A percentile compares a stretch with the other conserved stretches of the same genome.
Evolutionary conservation across 1,140 invertebrate species (phyloP).

Genomic region (Cataglyphis hispanica): DNA sequence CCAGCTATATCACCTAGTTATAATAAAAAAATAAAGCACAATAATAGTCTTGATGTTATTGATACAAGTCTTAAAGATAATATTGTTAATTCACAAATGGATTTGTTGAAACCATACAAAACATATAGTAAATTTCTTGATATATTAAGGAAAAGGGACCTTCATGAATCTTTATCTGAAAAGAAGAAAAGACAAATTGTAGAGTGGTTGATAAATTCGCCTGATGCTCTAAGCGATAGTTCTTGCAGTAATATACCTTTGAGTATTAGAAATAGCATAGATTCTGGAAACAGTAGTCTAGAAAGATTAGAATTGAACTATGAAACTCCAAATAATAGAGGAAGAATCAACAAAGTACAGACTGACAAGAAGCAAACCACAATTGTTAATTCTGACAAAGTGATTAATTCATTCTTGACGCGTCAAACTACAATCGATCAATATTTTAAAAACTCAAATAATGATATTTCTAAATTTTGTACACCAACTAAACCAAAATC

Average conservation of each 20-base stretch:
- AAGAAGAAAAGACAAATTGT: constrained; percentile 76
- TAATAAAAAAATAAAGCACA: not conserved
- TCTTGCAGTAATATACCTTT: constrained; percentile 75
- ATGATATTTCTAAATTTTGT: constrained; percentile 11
- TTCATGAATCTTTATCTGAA: constrained; percentile 55
- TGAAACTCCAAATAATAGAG: constrained; percentile 85
- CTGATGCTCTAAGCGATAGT: constrained; percentile 75
- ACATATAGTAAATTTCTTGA: not conserved
- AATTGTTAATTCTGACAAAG: constrained; percentile 21
- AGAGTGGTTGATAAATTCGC: constrained; percentile 80
- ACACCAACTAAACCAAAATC: constrained; percentile 15
- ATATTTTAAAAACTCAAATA: constrained; percentile 25
- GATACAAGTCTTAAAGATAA: constrained; percentile 46
- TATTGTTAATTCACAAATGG: constrained; percentile 24
- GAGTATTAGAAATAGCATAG: constrained; percentile 74
- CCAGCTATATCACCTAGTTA: constrained; percentile 61
- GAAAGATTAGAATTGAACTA: constrained; percentile 83
- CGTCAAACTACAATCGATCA: constrained; percentile 51
- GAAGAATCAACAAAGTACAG: constrained; percentile 69
- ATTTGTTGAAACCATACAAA: not conserved
- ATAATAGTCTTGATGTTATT: constrained; percentile 52
- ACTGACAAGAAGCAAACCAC: constrained; percentile 13
- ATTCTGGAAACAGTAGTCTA: constrained; percentile 84
- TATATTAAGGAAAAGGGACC: not conserved
- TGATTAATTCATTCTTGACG: not conserved